Base-by-base conservation (phyloP, 2,113 vertebrate species). In the Asarcornis scutulata region DNA sequence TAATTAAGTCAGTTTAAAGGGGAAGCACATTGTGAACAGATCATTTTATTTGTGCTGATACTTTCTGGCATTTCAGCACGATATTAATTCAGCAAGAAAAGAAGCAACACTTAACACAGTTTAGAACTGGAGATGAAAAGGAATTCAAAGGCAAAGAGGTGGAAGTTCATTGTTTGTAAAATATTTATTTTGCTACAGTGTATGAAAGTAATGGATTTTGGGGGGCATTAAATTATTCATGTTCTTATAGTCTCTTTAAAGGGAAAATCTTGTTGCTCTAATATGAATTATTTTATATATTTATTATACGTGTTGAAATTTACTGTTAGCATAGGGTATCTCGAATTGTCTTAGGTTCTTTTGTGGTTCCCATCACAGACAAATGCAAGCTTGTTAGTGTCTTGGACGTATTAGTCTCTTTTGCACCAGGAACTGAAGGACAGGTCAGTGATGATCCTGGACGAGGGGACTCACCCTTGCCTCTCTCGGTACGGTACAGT, bases 81-180 rank as follows among this genome's bases (percentile, higher is more conserved):
- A 8, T 78, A 17, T 31, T 53, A 48, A 48, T 62, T 89, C 21
- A 81, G 36, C 64, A 36, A 78, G 77, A 44, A 58, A 82, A 59
- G 42, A 89, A 95, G 75, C 53, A 8, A 27, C 53, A 15, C 40
- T 89, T 48, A 88, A 91, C 46, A 58, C 72, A 80, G 40, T 83
- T 75, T 91, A n/a, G 83, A 63, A 86, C 31, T 79, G 50, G 69
- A 87, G 73, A 83, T 79, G 74, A 86, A 50, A 69, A 82, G 56
- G 59, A 89, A 48, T 96, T 87, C 40, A 83, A 26, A 83, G 36
- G 64, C 66, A 67, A 15, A 76, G 20, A 40, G 67, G 17, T 79
- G 73, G 94, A 72, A 89, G 26, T 84, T 92, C 90, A 75, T 88
- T 93, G 26, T 94, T 81, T 72, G 52, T 96, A 72, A 85, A 92